Conservation (phyloP, 2,797 vertebrate genomes). For the Sebastes hubbsi region DNA sequence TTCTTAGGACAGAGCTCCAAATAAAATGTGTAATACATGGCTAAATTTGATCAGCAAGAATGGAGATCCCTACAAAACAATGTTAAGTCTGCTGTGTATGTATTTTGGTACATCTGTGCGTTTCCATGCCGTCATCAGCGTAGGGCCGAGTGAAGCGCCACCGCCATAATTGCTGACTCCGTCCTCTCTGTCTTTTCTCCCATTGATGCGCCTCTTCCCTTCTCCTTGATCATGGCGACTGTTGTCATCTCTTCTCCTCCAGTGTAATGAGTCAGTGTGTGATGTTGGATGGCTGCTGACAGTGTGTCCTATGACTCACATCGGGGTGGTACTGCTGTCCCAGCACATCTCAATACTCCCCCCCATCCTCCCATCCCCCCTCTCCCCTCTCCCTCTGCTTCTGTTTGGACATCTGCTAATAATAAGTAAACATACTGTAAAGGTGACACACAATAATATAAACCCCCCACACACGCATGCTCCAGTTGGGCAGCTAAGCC, state of each 20-base stretch:
- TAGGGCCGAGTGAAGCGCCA: not conserved
- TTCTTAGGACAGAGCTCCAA: not conserved
- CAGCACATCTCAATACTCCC: conserved; percentile 55
- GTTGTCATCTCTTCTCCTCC: conserved; percentile 70
- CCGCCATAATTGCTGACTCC: conserved; percentile 45
- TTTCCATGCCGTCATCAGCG: not conserved
- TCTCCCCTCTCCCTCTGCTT: not conserved
- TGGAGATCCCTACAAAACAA: not conserved
- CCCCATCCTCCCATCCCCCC: not conserved
- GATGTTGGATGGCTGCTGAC: conserved; percentile 76
- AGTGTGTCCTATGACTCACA: conserved; percentile 72
- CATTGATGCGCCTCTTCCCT: conserved; percentile 34
- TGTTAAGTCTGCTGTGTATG: not conserved
- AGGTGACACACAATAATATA: conserved; percentile 24
- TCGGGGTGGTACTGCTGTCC: conserved; percentile 69
- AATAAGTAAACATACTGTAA: conserved; percentile 48
- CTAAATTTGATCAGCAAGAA: not conserved
- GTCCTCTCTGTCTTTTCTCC: conserved; percentile 37
- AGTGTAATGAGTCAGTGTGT: conserved; percentile 75
- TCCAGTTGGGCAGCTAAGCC: not conserved
- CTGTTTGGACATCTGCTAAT: conserved; percentile 36
- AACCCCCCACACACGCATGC: not conserved
- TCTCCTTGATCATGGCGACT: conserved; percentile 69
- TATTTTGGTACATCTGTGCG: conserved; percentile 1
- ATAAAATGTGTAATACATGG: not conserved